Conservation (phyloP, 2,113 vertebrate genomes). For the Philantomba maxwellii region DNA sequence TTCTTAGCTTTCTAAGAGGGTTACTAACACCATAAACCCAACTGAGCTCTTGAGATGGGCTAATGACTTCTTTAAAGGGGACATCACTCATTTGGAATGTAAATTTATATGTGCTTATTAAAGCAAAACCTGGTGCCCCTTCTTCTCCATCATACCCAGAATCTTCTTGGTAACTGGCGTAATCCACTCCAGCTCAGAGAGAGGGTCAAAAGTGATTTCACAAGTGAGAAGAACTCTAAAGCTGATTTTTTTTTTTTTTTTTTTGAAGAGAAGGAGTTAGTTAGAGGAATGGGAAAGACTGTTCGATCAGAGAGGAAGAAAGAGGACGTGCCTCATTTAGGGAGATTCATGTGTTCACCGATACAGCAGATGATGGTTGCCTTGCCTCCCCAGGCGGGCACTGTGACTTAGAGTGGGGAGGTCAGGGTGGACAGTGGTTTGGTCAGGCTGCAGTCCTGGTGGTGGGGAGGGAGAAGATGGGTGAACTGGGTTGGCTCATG, state of each 20-base stretch:
- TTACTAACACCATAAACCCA: neutral
- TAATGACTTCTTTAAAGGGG: neutral
- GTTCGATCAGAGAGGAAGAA: neutral
- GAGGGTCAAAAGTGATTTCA: neutral
- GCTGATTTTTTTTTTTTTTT: neutral
- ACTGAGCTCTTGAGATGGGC: neutral
- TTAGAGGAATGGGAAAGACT: neutral
- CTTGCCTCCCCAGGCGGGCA: fast-evolving
- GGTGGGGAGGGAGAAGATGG: fast-evolving
- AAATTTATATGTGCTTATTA: neutral
- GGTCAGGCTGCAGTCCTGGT: neutral
- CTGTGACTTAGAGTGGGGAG: neutral
- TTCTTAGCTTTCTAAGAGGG: neutral
- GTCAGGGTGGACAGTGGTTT: neutral
- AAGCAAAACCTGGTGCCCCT: neutral
- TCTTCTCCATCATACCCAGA: neutral
- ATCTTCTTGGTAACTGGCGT: neutral
- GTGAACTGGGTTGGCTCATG: neutral
- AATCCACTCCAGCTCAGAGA: neutral
- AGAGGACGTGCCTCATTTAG: neutral
- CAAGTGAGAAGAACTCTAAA: neutral
- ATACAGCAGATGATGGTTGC: neutral
- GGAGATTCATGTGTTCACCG: neutral
- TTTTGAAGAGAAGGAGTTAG: neutral
- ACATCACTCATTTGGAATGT: neutral